These are phyloP conservation scores for Fabriciana adippe DNA, from an alignment of 2,888 invertebrate genomes.

Conservation along the genomic window DNA sequence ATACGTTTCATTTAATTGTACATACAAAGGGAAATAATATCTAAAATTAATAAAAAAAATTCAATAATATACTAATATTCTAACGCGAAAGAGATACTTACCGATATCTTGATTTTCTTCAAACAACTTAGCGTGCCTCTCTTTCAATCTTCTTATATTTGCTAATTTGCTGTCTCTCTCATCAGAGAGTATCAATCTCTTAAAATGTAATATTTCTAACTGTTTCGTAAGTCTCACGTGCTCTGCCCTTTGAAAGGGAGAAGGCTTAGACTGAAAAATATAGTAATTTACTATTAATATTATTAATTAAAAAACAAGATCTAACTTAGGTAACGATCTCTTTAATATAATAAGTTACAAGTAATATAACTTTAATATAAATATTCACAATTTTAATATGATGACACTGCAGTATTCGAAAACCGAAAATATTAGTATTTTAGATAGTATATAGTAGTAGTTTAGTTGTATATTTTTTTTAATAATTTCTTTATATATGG, in stretches of 20 bases:
- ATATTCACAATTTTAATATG: no score
- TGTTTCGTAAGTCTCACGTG: conserved; percentile 85
- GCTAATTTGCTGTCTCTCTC: conserved; percentile 86
- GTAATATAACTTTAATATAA: no score
- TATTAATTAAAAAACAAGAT: not conserved
- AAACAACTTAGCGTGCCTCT: conserved; percentile 82
- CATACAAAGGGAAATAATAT: no score
- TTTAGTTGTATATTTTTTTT: no score
- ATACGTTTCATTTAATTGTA: no score
- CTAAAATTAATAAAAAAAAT: not conserved
- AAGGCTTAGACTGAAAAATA: conserved; percentile 80
- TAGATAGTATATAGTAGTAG: no score
- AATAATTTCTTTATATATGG: no score
- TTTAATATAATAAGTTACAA: no score
- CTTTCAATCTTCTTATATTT: conserved; percentile 84
- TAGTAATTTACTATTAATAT: not conserved
- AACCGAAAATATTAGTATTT: no score
- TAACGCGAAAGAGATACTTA: conserved; percentile 52
- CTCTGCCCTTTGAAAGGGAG: conserved; percentile 84
- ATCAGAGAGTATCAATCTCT: conserved; percentile 85
- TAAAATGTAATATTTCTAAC: conserved; percentile 87
- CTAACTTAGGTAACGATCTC: no score
- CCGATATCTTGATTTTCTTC: conserved; percentile 88
- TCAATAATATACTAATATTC: no score
- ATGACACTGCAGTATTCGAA: no score